Conservation (phyloP, 2,113 vertebrate genomes). For the Prochilodus magdalenae region DNA sequence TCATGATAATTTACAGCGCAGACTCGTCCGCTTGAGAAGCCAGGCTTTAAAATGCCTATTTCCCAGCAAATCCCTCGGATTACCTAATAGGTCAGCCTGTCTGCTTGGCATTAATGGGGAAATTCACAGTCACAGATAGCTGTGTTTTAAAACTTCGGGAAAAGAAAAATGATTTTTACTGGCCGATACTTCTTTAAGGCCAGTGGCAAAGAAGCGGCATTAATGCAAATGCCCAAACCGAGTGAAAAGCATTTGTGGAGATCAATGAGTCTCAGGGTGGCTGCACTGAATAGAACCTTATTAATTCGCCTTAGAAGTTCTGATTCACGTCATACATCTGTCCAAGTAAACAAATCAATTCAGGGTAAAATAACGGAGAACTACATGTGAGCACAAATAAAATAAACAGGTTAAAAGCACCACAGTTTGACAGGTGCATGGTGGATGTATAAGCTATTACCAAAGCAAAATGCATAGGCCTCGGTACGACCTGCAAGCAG, state of each 20-base stretch:
- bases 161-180: slow-evolving; percentile 27
- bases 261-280: not conserved
- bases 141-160: slow-evolving; percentile 40
- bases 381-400: too few relatives aligned
- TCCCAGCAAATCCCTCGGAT: slow-evolving; percentile 72
- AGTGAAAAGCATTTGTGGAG: not conserved
- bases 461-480: not conserved
- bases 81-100: slow-evolving; percentile 75
- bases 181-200: slow-evolving; percentile 20
- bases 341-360: not conserved
- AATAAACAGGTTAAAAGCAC: too few relatives aligned
- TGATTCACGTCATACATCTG: too few relatives aligned
- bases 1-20: slow-evolving; percentile 71
- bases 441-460: not conserved
- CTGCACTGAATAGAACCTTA: not conserved
- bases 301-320: too few relatives aligned
- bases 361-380: not conserved
- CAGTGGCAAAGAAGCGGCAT: not conserved
- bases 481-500: not conserved
- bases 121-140: slow-evolving; percentile 48
- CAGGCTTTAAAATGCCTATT: slow-evolving; percentile 71
- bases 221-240: slow-evolving; percentile 23
- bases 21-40: slow-evolving; percentile 62
- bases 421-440: too few relatives aligned
- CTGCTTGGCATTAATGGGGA: slow-evolving; percentile 61